Base-by-base conservation (phyloP, 2,797 vertebrate species). In the Arnoldichthys spilopterus region DNA sequence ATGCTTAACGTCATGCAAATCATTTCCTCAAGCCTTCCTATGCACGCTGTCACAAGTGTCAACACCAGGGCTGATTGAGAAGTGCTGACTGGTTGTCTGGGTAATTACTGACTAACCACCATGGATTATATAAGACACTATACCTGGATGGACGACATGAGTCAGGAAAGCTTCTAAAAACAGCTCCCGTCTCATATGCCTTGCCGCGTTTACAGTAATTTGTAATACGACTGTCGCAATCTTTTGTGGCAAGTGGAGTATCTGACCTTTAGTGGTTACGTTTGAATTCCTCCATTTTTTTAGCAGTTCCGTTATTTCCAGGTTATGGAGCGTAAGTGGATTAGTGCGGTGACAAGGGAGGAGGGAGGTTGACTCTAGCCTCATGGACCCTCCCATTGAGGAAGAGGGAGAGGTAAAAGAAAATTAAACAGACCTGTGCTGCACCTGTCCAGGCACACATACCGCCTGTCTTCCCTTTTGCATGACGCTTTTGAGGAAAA, bases 61-160 rank as follows among this genome's bases (percentile, higher is more conserved):
- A 88, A 91, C 90, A 90, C 89, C 81, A 89, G 85, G 85, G 86
- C 84, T 91, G 88, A 91, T 90, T 91, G 83, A 91, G 91, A 93
- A 89, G 83, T 91, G 92, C 92, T 93, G 93, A 93, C 88, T 89
- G 85, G 87, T 89, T 86, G 85, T 87, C 86, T 90, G 85, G 79
- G 81, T 91, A 87, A 91, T 93, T 91, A 90, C 85, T 86, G 78
- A 63, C 84, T 89, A 91, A 88, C 90, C 85, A 85, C 86, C 64
- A 79, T 83, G 88, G 88, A 88, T 91, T 91, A 91, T 89, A 85
- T 85, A 88, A 89, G 81, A 85, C 71, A 75, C 76, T 87, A 86
- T 88, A 87, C 88, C 85, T 85, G 83, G 88, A 89, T 88, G 91
- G 70, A 79, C 80, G 81, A 70, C 81, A 80, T 69, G 68, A 79